A percentile compares a stretch with the other conserved stretches of the same genome.
Conservation (phyloP, 2,797 vertebrate genomes). For the Scarus forsteni region DNA sequence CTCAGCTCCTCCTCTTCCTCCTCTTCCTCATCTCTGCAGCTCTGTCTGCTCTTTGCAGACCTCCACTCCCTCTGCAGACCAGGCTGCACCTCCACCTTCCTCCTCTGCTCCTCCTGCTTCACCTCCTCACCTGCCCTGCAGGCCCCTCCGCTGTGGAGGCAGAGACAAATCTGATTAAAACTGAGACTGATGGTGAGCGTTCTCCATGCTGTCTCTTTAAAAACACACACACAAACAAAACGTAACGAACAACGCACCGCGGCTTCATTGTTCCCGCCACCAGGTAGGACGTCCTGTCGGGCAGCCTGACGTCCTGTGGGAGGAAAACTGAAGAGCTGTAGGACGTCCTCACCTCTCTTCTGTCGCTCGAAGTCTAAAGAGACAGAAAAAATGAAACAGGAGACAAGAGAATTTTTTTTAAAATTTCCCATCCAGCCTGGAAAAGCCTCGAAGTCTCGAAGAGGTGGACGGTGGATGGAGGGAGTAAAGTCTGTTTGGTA, state of each 20-base stretch:
- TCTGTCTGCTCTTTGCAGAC: conserved; percentile 65
- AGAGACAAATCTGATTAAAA: conserved; percentile 3
- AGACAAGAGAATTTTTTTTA: conserved; percentile 9
- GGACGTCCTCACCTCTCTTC: conserved; percentile 58
- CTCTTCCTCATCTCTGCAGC: conserved; percentile 38
- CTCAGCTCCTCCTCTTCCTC: conserved; percentile 56
- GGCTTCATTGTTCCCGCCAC: conserved; percentile 59
- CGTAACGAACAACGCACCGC: conserved; percentile 43
- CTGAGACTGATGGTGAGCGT: not conserved
- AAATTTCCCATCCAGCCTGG: no score
- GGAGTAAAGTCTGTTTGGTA: no score
- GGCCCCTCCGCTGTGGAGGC: conserved; percentile 30
- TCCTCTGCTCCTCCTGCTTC: conserved; percentile 44
- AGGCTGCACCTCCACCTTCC: conserved; percentile 36
- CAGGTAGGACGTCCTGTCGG: conserved; percentile 65
- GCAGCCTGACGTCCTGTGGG: conserved; percentile 64
- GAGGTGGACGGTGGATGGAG: no score
- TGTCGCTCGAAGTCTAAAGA: conserved; percentile 53
- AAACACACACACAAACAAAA: no score
- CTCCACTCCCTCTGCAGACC: conserved; percentile 54
- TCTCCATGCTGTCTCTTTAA: no score
- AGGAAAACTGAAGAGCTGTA: conserved; percentile 71
- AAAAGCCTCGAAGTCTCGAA: no score
- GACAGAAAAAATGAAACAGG: not conserved
- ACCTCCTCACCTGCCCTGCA: conserved; percentile 62